A percentile compares a stretch with the other conserved stretches of the same genome.
Conservation (phyloP, 2,797 vertebrate species). For the Otus scops region DNA sequence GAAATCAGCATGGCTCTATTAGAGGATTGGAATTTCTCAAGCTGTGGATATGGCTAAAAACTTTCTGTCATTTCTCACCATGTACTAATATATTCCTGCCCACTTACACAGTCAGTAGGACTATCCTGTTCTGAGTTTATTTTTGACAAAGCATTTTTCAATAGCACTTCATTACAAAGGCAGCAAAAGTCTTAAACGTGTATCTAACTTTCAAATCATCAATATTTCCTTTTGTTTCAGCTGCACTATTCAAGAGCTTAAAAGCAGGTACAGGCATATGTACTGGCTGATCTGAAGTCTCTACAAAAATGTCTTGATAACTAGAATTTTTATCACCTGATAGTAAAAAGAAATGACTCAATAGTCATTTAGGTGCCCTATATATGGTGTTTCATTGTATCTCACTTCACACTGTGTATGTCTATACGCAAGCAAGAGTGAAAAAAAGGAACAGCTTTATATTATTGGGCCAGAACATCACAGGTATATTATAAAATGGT, state of each 20-base stretch:
- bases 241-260: background rate
- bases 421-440: background rate
- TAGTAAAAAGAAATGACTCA: background rate
- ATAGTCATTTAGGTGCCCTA: background rate
- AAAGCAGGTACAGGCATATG: background rate
- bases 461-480: background rate
- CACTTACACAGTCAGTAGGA: background rate
- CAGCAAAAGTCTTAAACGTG: background rate
- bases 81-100: background rate
- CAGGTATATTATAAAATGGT: background rate
- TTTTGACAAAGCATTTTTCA: background rate
- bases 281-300: background rate
- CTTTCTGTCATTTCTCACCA: background rate
- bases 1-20: slow-evolving; percentile 18
- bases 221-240: background rate
- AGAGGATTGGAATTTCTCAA: slow-evolving; percentile 10
- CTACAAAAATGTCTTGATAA: background rate
- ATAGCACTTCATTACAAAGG: background rate
- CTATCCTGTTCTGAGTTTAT: background rate
- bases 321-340: background rate
- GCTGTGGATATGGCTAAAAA: background rate
- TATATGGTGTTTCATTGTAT: background rate
- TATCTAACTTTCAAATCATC: background rate
- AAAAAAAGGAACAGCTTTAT: background rate
- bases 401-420: background rate